A percentile compares a stretch with the other conserved stretches of the same genome.
Evolutionary conservation across 2,113 vertebrate species (phyloP).

Genomic region (Antigone vipio): DNA sequence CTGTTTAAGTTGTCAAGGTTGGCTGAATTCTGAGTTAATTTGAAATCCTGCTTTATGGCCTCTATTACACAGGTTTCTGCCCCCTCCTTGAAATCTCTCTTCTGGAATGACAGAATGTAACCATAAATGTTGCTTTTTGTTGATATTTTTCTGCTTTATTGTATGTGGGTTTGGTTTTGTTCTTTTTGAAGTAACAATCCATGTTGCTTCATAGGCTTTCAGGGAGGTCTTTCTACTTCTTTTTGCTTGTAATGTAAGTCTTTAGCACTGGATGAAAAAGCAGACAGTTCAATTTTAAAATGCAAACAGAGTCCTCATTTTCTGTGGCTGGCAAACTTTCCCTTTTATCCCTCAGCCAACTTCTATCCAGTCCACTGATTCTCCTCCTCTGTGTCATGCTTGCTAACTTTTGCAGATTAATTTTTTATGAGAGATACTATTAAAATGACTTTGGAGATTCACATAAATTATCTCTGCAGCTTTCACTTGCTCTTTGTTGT

Average conservation of each 20-base stretch:
- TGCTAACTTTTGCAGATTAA: conserved; percentile 46
- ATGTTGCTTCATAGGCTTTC: background rate
- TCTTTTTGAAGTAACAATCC: background rate
- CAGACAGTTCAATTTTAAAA: background rate
- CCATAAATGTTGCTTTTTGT: background rate
- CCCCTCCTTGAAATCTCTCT: background rate
- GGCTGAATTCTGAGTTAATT: conserved; percentile 57
- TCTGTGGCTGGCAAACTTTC: conserved; percentile 43
- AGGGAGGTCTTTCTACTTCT: background rate
- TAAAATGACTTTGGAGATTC: conserved; percentile 24
- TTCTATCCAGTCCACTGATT: conserved; percentile 51
- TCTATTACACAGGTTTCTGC: conserved; percentile 53
- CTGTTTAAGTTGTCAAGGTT: conserved; percentile 56
- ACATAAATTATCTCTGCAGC: conserved; percentile 31
- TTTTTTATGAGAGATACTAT: conserved; percentile 40
- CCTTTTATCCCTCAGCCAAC: conserved; percentile 33
- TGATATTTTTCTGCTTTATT: background rate
- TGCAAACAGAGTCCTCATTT: conserved; percentile 17
- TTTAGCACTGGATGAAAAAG: background rate
- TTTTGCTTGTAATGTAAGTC: background rate
- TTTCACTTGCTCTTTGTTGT: background rate
- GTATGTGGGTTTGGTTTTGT: background rate
- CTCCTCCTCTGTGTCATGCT: conserved; percentile 45
- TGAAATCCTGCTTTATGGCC: conserved; percentile 51
- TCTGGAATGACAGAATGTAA: conserved; percentile 11